Percentiles rank a stretch among this genome's conserved stretches.
Evolutionary conservation across 2,888 invertebrate species (phyloP).

Genomic region (Agrotis ipsilon): DNA sequence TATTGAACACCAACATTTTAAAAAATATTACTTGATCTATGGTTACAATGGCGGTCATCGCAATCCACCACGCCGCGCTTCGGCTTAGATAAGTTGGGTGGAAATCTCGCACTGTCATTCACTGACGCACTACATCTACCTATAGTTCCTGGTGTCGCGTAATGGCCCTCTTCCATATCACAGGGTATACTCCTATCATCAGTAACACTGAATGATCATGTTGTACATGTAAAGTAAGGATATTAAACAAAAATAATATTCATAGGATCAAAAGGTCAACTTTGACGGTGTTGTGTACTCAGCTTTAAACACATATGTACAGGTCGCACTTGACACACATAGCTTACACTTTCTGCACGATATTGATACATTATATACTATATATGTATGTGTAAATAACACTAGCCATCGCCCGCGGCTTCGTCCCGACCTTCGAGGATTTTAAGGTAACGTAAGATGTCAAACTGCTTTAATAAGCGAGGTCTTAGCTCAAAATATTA

Average conservation of each 20-base stretch:
- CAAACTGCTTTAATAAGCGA: conserved; percentile 34
- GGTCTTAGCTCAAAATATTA: conserved; percentile 30
- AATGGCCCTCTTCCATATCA: background rate
- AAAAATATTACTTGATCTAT: too few relatives aligned
- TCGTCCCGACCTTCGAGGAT: conserved; percentile 49
- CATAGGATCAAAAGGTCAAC: conserved; percentile 67
- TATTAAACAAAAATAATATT: conserved; percentile 2
- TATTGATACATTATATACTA: conserved; percentile 56
- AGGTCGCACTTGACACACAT: conserved; percentile 79
- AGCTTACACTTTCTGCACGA: conserved; percentile 71
- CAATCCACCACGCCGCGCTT: too few relatives aligned
- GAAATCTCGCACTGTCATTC: too few relatives aligned
- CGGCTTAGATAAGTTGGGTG: too few relatives aligned
- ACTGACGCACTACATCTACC: too few relatives aligned
- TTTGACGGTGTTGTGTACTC: conserved; percentile 48
- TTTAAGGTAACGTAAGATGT: conserved; percentile 41
- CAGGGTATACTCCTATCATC: too few relatives aligned
- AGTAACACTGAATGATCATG: background rate
- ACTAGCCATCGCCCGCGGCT: conserved; percentile 52
- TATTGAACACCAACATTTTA: too few relatives aligned
- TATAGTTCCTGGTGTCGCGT: background rate
- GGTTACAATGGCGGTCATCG: too few relatives aligned
- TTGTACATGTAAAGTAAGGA: background rate
- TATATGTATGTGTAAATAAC: conserved; percentile 50
- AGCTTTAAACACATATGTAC: conserved; percentile 67